A percentile compares a stretch with the other conserved stretches of the same genome.
phyloP scores from a whole-genome alignment of 2,797 vertebrate genomes.

The Odontamblyopus lacepedii region DNA sequence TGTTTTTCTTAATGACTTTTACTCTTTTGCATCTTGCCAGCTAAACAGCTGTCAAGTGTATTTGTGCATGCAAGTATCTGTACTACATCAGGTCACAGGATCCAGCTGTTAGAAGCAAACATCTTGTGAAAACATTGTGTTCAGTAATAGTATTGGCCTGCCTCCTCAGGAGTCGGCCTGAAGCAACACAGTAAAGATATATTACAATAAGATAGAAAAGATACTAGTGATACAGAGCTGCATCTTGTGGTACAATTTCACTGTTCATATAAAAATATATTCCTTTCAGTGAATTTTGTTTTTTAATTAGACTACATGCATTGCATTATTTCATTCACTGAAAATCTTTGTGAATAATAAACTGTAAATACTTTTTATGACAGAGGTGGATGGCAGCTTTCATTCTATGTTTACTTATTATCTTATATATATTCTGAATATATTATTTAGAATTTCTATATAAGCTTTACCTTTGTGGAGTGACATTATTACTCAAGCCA shows the following conservation, averaged over 20 bases:
- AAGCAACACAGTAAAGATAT: not conserved
- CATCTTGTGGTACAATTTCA: not conserved
- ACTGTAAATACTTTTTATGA: too few species aligned
- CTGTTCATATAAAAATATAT: not conserved
- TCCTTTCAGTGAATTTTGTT: not conserved
- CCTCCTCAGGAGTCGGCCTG: not conserved
- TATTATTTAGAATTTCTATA: too few species aligned
- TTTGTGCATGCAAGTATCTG: conserved; percentile 24
- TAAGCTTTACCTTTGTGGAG: too few species aligned
- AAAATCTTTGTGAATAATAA: not conserved
- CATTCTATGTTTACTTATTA: too few species aligned
- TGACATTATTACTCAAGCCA: too few species aligned
- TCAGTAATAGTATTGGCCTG: not conserved
- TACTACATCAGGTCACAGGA: conserved; percentile 11
- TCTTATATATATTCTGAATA: too few species aligned
- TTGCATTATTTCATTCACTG: not conserved
- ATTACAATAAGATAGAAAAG: not conserved
- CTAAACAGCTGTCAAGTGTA: not conserved
- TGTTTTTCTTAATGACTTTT: not conserved
- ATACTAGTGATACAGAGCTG: not conserved
- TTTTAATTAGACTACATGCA: not conserved
- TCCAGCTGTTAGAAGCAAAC: conserved; percentile 34
- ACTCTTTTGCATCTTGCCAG: not conserved
- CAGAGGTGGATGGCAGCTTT: too few species aligned
- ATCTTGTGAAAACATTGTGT: conserved; percentile 1